phyloP scores from a whole-genome alignment of 2,113 vertebrate genomes.

The Verasper variegatus region DNA sequence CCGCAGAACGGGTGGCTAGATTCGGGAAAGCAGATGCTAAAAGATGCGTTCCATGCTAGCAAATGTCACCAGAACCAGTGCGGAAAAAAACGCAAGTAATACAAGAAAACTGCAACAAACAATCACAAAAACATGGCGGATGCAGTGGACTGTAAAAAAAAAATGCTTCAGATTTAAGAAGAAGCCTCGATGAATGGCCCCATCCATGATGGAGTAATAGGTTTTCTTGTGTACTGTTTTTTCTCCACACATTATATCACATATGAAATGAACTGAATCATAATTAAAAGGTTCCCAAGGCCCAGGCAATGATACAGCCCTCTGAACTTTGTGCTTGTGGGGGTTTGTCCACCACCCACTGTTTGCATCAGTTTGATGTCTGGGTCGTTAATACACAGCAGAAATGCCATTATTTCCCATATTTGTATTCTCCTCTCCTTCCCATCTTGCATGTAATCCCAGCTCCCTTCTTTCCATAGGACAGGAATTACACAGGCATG shows the following conservation, averaged over 20 bases:
- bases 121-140: neutral
- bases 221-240: slow-evolving; percentile 38
- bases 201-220: slow-evolving; percentile 17
- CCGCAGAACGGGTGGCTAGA: slow-evolving; percentile 62
- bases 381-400: slow-evolving; percentile 32
- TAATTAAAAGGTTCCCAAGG: slow-evolving; percentile 62
- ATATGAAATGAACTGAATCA: slow-evolving; percentile 62
- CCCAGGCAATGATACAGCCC: slow-evolving; percentile 43
- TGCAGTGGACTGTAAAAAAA: too few species aligned
- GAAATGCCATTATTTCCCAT: slow-evolving; percentile 59
- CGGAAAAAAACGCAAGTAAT: neutral
- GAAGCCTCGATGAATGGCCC: neutral
- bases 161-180: neutral
- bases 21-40: slow-evolving; percentile 77
- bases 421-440: slow-evolving; percentile 41
- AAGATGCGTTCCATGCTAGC: slow-evolving; percentile 42
- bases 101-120: slow-evolving; percentile 23
- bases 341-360: slow-evolving; percentile 58
- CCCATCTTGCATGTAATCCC: slow-evolving; percentile 11
- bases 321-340: slow-evolving; percentile 36
- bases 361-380: slow-evolving; percentile 50
- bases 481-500: slow-evolving; percentile 36
- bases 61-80: slow-evolving; percentile 52
- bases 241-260: slow-evolving; percentile 35
- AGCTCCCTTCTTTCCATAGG: slow-evolving; percentile 15